Evolutionary conservation across 2,888 invertebrate genomes (phyloP), one percentile per base, ranked within the genome.

Genomic region (Sclerodermus sp.): DNA sequence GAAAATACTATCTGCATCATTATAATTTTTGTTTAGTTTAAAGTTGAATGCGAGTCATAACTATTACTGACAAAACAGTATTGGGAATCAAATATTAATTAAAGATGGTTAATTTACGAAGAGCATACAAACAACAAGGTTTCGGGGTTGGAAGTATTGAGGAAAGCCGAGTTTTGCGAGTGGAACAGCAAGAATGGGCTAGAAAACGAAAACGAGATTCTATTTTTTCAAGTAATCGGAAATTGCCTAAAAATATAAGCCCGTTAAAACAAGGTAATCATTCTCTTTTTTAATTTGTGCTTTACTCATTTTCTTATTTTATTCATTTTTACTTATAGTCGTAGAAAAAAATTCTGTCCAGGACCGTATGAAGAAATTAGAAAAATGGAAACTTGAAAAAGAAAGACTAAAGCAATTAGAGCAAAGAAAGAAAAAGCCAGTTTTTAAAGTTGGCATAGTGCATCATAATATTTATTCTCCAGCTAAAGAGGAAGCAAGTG

Each of bases 381-480:
- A 50, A 2, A 62, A 58, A 47, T 75, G 75, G 74, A 62, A 58
- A 42, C 53, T 51, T 5, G 69, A 70, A 16, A 64, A 61, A 0
- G 61, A 67, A 0, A 38, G 53, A 15, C 53, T 47, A 2, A 72
- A 52, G 3, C 62, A 58, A 39, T 2, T 64, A 1, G 67, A 69
- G 13, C 47, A 62, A 1, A 10, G 32, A 1, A 60, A 57, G 10
- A 68, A 67, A 4, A 70, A 70, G 41, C 74, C 70, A 1, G 57
- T 58, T 0, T 77, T 77, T 18, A 69, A 70, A 51, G 74, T 74
- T 0, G 60, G 75, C 0, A 49, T 70, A 0, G 63, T 66, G 0
- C 76, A 72, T 40, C 68, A 73, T 38, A 62, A 64, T 14, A 23
- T 67, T 1, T 71, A 66, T 42, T 74, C 74, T 1, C 70, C 73